Conservation (phyloP, 2,113 vertebrate species). For the Mellivora capensis region DNA sequence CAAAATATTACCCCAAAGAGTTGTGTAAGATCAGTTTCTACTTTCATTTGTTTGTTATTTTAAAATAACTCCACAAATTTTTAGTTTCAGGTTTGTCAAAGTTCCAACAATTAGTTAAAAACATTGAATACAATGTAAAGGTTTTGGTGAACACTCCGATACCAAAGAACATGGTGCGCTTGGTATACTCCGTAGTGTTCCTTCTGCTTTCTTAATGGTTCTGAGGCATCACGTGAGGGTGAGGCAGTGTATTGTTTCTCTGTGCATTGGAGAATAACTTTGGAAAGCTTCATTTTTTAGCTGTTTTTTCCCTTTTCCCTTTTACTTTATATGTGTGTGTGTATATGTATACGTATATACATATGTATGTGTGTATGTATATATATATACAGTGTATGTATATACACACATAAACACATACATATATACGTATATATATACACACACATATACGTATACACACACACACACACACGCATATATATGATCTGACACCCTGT, state of each 20-base stretch:
- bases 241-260: not conserved
- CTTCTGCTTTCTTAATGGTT: not conserved
- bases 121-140: not conserved
- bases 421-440: no score
- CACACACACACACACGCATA: no score
- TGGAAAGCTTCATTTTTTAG: not conserved
- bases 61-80: not conserved
- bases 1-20: slow-evolving; percentile 58
- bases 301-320: not conserved
- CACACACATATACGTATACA: no score
- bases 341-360: no score
- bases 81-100: not conserved
- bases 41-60: slow-evolving; percentile 51
- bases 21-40: slow-evolving; percentile 79
- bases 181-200: not conserved
- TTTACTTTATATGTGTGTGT: not conserved
- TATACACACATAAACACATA: no score
- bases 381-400: no score
- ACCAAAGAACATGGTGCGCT: no score
- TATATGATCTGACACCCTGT: not conserved
- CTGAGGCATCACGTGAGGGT: not conserved
- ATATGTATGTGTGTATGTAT: no score
- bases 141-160: not conserved
- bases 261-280: not conserved
- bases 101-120: not conserved